Conservation (phyloP, 2,113 vertebrate genomes). For the Anoura caudifer region DNA sequence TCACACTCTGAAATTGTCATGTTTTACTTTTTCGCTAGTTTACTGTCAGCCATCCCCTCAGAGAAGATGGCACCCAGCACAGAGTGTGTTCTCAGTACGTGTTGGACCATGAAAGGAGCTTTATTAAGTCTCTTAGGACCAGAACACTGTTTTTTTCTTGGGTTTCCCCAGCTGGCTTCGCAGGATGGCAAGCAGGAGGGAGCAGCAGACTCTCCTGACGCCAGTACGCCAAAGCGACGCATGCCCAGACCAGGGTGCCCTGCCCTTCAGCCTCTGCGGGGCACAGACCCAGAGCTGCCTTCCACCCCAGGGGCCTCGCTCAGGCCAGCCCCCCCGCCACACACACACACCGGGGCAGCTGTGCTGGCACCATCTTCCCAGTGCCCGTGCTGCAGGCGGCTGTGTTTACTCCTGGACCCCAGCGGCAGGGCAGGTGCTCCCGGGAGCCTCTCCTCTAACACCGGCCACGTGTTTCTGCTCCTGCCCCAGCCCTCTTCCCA, state of each 20-base stretch:
- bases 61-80: neutral
- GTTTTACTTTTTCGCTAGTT: neutral
- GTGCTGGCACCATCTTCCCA: neutral
- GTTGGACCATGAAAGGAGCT: neutral
- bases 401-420: conserved; percentile 71
- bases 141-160: neutral
- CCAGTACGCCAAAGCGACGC: neutral
- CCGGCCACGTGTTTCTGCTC: conserved; percentile 68
- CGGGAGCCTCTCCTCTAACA: conserved; percentile 55
- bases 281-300: neutral
- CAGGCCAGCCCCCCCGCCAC: accelerated
- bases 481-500: conserved; percentile 40
- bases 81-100: neutral
- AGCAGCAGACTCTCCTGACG: neutral
- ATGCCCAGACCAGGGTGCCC: accelerated
- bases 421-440: conserved; percentile 9
- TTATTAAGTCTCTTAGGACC: neutral
- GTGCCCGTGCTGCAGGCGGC: neutral
- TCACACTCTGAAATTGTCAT: neutral
- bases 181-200: neutral
- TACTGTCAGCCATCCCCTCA: neutral
- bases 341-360: conserved; percentile 36
- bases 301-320: neutral
- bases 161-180: neutral
- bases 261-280: neutral